A percentile compares a stretch with the other conserved stretches of the same genome.
phyloP scores from a whole-genome alignment of 2,797 vertebrate species.

The Argyrosomus regius region DNA sequence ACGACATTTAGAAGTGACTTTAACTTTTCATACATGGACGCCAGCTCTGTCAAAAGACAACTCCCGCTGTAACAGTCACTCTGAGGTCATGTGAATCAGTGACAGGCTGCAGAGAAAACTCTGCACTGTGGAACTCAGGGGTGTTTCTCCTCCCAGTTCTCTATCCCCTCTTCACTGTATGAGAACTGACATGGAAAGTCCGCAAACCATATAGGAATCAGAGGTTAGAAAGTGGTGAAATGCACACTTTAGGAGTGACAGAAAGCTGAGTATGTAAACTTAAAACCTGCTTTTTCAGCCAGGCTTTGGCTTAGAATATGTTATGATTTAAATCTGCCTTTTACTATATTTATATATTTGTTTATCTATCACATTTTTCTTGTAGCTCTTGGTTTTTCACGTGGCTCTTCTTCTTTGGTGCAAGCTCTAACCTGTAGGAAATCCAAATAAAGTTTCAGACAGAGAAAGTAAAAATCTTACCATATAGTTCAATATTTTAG shows the following conservation, averaged over 20 bases:
- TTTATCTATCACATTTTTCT: neutral
- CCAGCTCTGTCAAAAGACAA: constrained; percentile 46
- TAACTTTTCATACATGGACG: constrained; percentile 47
- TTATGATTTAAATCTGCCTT: neutral
- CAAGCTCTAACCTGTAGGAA: neutral
- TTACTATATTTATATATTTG: neutral
- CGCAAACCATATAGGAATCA: neutral
- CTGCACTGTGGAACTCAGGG: constrained; percentile 15
- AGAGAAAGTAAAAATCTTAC: too few relatives aligned
- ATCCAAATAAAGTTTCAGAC: too few relatives aligned
- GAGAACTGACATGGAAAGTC: neutral
- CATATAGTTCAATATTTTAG: too few relatives aligned
- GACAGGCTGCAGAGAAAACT: constrained; percentile 41
- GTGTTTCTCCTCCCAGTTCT: constrained; percentile 19
- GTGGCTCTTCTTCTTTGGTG: too few relatives aligned
- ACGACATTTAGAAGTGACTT: constrained; percentile 36
- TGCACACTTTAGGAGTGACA: neutral
- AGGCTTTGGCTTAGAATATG: neutral
- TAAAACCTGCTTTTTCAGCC: neutral
- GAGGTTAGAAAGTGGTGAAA: neutral
- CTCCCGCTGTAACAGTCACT: constrained; percentile 45
- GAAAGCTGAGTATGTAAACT: neutral
- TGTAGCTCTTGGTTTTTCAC: too few relatives aligned
- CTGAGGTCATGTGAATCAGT: constrained; percentile 68
- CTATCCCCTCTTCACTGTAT: neutral